Base-by-base conservation (phyloP, 2,113 vertebrate genomes). In the Cheirogaleus medius region DNA sequence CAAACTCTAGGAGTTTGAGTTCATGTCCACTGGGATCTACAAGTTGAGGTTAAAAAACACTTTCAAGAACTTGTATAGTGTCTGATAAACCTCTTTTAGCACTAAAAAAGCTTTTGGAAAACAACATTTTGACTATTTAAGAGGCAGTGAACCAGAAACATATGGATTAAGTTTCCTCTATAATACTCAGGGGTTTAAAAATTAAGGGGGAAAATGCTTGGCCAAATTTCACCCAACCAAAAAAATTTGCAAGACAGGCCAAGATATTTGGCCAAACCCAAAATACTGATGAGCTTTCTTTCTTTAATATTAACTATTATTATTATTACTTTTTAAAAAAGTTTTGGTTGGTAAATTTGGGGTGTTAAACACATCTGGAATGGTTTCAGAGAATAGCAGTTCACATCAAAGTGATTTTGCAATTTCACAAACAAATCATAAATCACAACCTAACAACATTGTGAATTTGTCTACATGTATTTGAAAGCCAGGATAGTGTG, bases 101-200 rank as follows among this genome's bases (percentile, higher is more conserved):
- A 69, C 71, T 68, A 69, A 85, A 95, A 95, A 97, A 82, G 49
- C 60, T 86, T 97, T 97, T 91, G 74, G 47, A 95, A 94, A 96
- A 94, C 54, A 97, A 69, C 60, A 94, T 94, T 98, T 96, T 95
- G 93, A 96, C 3, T 21, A 95, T 85, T 93, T 96, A 91, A 95
- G 93, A 97, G 63, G 52, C 87, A 97, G 77, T 90, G 85, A 97
- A 96, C 92, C 92, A 94, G 95, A 97, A 97, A 96, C 95, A 96
- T 90, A 90, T 95, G 97, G 95, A 90, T 95, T 97, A 93, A 93
- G 42, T 98, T 96, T 96, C 66, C 81, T n/a, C 89, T n/a, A 34
- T 69, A 96, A 97, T 96, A 86, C 87, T 85, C 91, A 93, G 23
- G 86, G 90, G 89, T 56, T 97, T 97, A 97, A 95, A 96, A 97